These are phyloP conservation scores for Archilochus colubris DNA, from an alignment of 2,113 vertebrate species.

Conservation along the genomic window DNA sequence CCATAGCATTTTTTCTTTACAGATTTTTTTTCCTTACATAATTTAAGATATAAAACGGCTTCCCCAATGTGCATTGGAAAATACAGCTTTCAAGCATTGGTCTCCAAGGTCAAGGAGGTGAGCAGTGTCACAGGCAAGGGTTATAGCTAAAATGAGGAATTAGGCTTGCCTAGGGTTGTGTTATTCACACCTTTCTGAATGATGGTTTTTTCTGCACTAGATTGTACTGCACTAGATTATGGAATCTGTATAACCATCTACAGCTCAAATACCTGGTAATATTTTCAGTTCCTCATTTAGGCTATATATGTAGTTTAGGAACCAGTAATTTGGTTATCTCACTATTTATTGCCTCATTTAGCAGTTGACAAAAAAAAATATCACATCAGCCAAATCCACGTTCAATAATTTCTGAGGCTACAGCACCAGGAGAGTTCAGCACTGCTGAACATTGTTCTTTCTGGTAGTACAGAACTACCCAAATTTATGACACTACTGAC, in stretches of 20 bases:
- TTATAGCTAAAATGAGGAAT: background rate
- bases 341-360: background rate
- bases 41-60: background rate
- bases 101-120: background rate
- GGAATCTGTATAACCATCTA: background rate
- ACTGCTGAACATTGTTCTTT: background rate
- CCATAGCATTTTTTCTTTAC: background rate
- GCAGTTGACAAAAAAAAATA: background rate
- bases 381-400: background rate
- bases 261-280: background rate
- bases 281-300: background rate
- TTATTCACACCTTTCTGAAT: background rate
- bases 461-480: background rate
- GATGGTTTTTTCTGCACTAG: background rate
- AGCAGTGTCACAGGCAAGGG: background rate
- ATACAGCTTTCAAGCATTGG: background rate
- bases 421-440: background rate
- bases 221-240: background rate
- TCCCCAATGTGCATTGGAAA: background rate
- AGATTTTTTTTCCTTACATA: background rate
- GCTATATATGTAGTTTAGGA: background rate
- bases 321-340: background rate
- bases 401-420: background rate
- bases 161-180: background rate
- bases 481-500: background rate